Evolutionary conservation across 2,113 vertebrate species (phyloP).

Genomic region (Megaceryle torquata): DNA sequence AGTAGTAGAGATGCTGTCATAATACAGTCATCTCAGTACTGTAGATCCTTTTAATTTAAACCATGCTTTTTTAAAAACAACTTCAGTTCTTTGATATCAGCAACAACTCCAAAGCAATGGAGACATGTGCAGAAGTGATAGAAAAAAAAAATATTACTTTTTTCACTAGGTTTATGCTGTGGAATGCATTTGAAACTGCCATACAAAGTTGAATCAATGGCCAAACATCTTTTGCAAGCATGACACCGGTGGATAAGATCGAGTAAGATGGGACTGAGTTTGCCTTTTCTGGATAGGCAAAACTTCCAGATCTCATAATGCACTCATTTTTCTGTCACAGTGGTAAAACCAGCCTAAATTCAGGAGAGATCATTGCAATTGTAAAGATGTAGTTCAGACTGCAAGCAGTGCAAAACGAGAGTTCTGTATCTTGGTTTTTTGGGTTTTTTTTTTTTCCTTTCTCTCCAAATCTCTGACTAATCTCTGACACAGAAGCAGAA

Average conservation of each 20-base stretch:
- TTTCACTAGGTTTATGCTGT: not conserved
- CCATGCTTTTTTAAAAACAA: not conserved
- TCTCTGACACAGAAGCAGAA: not conserved
- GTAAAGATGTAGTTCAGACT: not conserved
- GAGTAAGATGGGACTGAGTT: not conserved
- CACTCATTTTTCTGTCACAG: not conserved
- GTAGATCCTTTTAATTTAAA: not conserved
- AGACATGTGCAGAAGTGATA: not conserved
- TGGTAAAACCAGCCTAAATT: not conserved
- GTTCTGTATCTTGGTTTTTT: not conserved
- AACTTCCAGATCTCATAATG: not conserved
- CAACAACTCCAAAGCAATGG: not conserved
- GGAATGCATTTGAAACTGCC: not conserved
- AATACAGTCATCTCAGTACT: not conserved
- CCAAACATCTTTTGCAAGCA: not conserved
- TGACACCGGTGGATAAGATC: not conserved
- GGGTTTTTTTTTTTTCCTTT: no score
- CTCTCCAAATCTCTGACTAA: no score
- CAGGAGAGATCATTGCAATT: not conserved
- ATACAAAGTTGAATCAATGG: not conserved
- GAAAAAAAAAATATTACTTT: not conserved
- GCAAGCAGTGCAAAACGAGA: not conserved
- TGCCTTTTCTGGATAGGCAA: not conserved
- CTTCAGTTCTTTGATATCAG: not conserved
- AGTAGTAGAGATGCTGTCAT: not conserved